Base-by-base conservation (phyloP, 2,113 vertebrate species). In the Toxostoma redivivum region DNA sequence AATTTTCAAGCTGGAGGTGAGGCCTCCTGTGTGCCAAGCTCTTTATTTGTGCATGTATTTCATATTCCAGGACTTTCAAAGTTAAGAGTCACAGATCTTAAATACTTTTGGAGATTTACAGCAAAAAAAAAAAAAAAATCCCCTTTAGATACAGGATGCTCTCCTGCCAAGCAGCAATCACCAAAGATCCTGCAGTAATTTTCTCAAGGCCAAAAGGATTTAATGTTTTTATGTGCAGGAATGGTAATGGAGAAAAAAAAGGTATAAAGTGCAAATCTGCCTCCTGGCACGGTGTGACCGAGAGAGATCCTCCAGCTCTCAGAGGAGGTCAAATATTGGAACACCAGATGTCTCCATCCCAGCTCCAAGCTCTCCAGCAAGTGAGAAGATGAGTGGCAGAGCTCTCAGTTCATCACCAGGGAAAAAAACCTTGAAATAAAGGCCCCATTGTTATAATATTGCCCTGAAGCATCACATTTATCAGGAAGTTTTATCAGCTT, bases 281-380 rank as follows among this genome's bases (percentile, higher is more conserved):
- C 61, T 64, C 12, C 30, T 0, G 1, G 57, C 48, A 24, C 25
- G 31, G 64, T 0, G 0, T 10, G 42, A 72, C 54, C 16, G 2
- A 0, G 6, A 15, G 31, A 35, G 37, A 1, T 27, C 15, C 35
- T 27, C 16, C 69, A 35, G 10, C 25, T 33, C 18, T 27, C 40
- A 35, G 24, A 54, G 20, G 25, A 33, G 28, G 25, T 15, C 27
- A 19, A 9, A 2, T 3, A 24, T 2, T 61, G 3, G 1, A 42
- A 57, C 24, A 33, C 3, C 81, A 64, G 30, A 31, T 8, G 28
- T 18, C 35, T 56, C 73, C 51, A 87, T 4, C 19, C 42, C 19
- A 22, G 23, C 48, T 45, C 48, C 3, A 7, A 25, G 4, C 2
- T 30, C 69, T 64, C 73, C 64, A 35, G 27, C 0, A 1, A 33